A percentile compares a stretch with the other conserved stretches of the same genome.
Conservation (phyloP, 1,140 invertebrate genomes). For the Anastrepha obliqua region DNA sequence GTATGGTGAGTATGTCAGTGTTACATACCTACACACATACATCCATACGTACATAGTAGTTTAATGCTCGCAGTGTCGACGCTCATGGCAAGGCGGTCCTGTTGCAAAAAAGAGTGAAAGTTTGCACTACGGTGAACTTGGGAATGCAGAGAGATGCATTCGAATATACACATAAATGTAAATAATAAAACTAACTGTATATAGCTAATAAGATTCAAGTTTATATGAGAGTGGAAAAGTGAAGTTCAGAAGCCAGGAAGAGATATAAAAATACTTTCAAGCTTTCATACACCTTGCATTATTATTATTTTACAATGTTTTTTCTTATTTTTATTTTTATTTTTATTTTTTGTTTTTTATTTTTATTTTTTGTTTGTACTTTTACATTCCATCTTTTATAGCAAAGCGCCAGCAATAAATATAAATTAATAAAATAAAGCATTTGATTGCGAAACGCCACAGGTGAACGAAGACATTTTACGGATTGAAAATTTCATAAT, state of each 20-base stretch:
- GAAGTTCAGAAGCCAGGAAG: neutral
- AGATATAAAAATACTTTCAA: neutral
- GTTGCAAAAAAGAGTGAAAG: conserved; percentile 48
- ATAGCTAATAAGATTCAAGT: neutral
- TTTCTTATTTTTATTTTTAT: too few relatives aligned
- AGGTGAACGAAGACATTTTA: too few relatives aligned
- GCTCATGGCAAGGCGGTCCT: neutral
- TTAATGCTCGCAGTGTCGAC: neutral
- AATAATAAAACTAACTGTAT: neutral
- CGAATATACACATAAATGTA: neutral
- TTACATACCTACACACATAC: neutral
- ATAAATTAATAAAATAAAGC: too few relatives aligned
- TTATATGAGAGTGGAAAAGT: neutral
- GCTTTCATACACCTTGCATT: neutral
- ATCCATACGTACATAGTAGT: neutral
- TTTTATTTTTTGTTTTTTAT: neutral
- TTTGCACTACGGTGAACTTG: conserved; percentile 32
- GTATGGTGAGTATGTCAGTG: conserved; percentile 2
- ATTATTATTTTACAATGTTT: neutral
- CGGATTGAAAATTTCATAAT: too few relatives aligned
- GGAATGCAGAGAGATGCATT: neutral
- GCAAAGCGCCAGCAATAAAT: too few relatives aligned
- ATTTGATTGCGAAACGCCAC: too few relatives aligned
- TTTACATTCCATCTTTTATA: too few relatives aligned
- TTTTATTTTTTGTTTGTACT: neutral